Evolutionary conservation across 2,113 vertebrate genomes (phyloP), one percentile per base, ranked within the genome.

Genomic region (Trachemys scripta): DNA sequence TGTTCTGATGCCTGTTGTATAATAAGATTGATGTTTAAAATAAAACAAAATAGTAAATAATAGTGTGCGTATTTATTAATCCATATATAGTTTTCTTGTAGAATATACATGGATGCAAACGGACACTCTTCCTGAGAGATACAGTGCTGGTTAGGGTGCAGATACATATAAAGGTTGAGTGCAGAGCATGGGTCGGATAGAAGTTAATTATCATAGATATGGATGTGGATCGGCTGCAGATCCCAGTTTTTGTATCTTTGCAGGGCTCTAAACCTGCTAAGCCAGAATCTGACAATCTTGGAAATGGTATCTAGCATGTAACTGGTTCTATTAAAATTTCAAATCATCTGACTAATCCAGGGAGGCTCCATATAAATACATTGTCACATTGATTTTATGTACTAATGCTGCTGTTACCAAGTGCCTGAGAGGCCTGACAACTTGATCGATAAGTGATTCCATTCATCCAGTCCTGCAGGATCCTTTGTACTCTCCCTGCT

Each of bases 351-450:
- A 81, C 38, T 87, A 22, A 8, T 92, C 93, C 95, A 75, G 47
- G 56, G 5, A 93, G 47, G 31, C 5, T 94, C 80, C 47, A 4
- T 88, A 93, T 91, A 97, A 97, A 95, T 96, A 96, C 89, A 96
- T 25, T 85, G 84, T 90, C 27, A 7, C 76, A 98, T 97, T 96
- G 97, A 98, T 98, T 97, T 98, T 96, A 93, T 97, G 95, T 96
- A 94, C 91, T 93, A 84, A 84, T 82, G 93, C 92, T 91, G 89
- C 88, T 94, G 95, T 93, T 97, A 80, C 86, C 5, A 84, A 88
- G 91, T 2, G 56, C 96, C 57, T 95, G 96, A 96, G 78, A 96
- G 95, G 81, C 16, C 47, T 96, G 97, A 97, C 95, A 96, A 89
- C 53, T 76, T 59, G 89, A 98, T 98, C 88, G 2, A 98, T 98